Conservation (phyloP, 2,113 vertebrate species). For the Noctilio leporinus region DNA sequence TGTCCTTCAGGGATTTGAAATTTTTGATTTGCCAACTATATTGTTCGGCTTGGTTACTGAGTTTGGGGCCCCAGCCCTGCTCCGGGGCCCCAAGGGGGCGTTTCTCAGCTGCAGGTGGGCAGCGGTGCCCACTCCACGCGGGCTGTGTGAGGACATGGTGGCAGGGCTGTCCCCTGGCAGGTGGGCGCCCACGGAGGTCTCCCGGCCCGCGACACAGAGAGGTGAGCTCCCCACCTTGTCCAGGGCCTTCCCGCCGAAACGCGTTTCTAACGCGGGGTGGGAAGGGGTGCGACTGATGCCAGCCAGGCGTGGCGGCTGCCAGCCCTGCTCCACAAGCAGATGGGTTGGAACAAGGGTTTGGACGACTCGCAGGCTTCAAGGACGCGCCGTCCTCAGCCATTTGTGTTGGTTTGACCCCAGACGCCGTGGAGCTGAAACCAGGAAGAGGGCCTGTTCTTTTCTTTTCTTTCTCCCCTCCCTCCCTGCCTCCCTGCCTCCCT, state of each 20-base stretch:
- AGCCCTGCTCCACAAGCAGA: background rate
- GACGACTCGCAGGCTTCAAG: background rate
- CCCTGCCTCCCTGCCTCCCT: background rate
- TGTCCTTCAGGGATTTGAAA: background rate
- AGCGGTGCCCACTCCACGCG: accelerated
- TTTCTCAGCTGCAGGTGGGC: background rate
- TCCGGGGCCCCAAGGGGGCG: background rate
- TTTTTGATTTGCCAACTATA: background rate
- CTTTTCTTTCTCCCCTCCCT: too few species aligned
- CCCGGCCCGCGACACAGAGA: background rate
- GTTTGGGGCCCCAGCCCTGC: background rate
- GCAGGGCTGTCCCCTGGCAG: background rate
- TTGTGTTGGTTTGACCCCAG: background rate
- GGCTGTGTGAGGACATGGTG: accelerated
- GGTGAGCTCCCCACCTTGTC: background rate
- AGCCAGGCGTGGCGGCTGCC: background rate
- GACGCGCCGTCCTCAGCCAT: background rate
- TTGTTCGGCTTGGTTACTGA: background rate
- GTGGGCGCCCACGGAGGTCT: background rate
- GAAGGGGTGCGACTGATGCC: accelerated
- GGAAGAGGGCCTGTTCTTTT: background rate
- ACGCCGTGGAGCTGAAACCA: background rate
- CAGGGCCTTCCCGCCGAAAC: background rate
- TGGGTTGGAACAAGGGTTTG: background rate
- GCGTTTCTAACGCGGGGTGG: background rate